Evolutionary conservation across 1,140 invertebrate species (phyloP).

Genomic region (Hylaeus anthracinus): DNA sequence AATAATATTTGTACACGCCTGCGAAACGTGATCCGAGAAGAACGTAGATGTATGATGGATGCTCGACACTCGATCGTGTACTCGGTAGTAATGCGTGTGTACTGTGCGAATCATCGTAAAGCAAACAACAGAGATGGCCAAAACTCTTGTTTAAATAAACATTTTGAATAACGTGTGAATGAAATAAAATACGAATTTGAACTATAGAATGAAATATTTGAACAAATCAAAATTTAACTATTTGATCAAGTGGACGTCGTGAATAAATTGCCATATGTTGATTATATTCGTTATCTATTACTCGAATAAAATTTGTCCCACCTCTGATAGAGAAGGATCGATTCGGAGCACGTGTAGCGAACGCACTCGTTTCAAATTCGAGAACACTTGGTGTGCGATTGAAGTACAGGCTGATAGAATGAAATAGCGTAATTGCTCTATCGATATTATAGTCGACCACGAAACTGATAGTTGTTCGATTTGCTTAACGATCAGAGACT

Average conservation of each 20-base stretch:
- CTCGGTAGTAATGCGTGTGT: neutral
- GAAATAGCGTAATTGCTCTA: neutral
- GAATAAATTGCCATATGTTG: too few species aligned
- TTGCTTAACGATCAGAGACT: conserved; percentile 9
- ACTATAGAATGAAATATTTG: too few species aligned
- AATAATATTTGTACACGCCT: neutral
- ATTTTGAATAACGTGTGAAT: too few species aligned
- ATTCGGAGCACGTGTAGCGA: neutral
- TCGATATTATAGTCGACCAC: neutral
- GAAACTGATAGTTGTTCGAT: neutral
- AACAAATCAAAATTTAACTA: too few species aligned
- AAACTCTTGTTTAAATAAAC: neutral
- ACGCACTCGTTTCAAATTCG: neutral
- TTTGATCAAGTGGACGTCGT: too few species aligned
- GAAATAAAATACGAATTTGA: too few species aligned
- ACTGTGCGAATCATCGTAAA: neutral
- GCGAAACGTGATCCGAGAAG: neutral
- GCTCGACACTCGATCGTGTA: neutral
- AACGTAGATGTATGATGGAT: neutral
- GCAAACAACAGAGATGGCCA: neutral
- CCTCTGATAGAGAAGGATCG: too few species aligned
- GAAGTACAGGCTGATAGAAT: neutral
- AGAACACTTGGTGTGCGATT: neutral
- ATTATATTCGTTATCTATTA: too few species aligned
- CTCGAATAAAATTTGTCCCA: too few species aligned